These are phyloP conservation scores for Zophobas morio DNA, from an alignment of 1,140 invertebrate genomes.

Conservation along the genomic window DNA sequence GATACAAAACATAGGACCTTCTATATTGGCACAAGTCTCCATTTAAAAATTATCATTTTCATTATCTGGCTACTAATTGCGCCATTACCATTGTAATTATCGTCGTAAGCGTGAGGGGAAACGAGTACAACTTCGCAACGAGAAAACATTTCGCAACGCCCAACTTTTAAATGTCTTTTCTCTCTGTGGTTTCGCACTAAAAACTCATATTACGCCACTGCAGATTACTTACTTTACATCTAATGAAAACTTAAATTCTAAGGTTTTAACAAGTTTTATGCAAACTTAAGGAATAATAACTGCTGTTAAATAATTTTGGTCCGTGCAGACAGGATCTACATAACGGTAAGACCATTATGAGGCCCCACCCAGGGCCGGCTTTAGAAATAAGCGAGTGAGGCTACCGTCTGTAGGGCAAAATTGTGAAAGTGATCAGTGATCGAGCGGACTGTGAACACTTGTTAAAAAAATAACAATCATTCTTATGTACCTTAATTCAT, in stretches of 20 bases:
- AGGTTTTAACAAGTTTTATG: constrained; percentile 49
- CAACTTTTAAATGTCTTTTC: constrained; percentile 51
- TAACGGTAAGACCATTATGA: too few relatives aligned
- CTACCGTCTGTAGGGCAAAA: too few relatives aligned
- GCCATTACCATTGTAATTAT: constrained; percentile 60
- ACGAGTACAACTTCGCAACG: constrained; percentile 50
- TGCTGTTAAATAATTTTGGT: constrained; percentile 40
- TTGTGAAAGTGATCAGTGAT: too few relatives aligned
- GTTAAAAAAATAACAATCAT: constrained; percentile 20
- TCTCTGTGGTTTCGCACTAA: constrained; percentile 49
- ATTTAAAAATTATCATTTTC: constrained; percentile 61
- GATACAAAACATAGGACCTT: constrained; percentile 46
- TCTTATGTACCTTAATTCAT: not conserved
- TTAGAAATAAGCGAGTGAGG: not conserved
- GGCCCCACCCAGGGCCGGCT: too few relatives aligned
- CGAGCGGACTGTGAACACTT: too few relatives aligned
- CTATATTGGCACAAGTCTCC: constrained; percentile 55
- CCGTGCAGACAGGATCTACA: not conserved
- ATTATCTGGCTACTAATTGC: constrained; percentile 60
- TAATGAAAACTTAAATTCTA: constrained; percentile 55
- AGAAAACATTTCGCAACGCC: constrained; percentile 35
- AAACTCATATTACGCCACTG: constrained; percentile 44
- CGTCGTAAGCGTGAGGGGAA: constrained; percentile 53
- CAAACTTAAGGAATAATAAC: constrained; percentile 42
- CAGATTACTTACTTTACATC: constrained; percentile 54